Evolutionary conservation across 2,888 invertebrate species (phyloP), one percentile per base, ranked within the genome.

Genomic region (Eupithecia dodoneata): DNA sequence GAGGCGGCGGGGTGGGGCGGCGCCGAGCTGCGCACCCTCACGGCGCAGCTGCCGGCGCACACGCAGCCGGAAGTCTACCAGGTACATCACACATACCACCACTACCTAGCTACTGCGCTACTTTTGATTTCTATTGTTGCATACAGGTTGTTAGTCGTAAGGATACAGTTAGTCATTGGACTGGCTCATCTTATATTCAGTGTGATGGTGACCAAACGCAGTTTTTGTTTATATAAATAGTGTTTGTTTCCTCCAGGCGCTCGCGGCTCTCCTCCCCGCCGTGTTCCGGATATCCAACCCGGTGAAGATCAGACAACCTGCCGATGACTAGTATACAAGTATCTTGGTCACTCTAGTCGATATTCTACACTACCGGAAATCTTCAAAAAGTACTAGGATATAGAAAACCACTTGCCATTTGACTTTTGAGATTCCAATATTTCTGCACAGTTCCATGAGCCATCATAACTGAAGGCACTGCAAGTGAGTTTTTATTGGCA

Each of bases 281-380:
- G 98, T 99, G 83, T 99, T 99, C 93, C 96, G 99, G 81, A 97
- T 99, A 65, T 98, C 99, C n/a, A 99, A 98, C 95, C 99, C 99
- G 4, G 96, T 99, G 85, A 97, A 98, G 86, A 96, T 97, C 59
- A 59, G n/a, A 83, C 71, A 75, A 75, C 69, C 75, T 13, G 12
- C 74, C 69, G 71, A 52, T 10, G 18, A 49, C 4, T 65, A 71
- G 52, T 10, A 47, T 59, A 30, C 30, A 13, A 65, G 12, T 13
- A 65, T 12, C 9, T 30, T 30, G 30, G 30, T 30, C 1, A 30
- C 30, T 30, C 30, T 30, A 1, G 30, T 30, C 30, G 30, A 30
- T 30, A 30, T 30, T 30, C 30, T 30, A 30, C 30, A 30, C 30
- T 30, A 30, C 30, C 30, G 30, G 30, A 30, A 30, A 30, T 30